A percentile compares a stretch with the other conserved stretches of the same genome.
Evolutionary conservation across 1,140 invertebrate genomes (phyloP).

Genomic region (Hormaphis cornu): DNA sequence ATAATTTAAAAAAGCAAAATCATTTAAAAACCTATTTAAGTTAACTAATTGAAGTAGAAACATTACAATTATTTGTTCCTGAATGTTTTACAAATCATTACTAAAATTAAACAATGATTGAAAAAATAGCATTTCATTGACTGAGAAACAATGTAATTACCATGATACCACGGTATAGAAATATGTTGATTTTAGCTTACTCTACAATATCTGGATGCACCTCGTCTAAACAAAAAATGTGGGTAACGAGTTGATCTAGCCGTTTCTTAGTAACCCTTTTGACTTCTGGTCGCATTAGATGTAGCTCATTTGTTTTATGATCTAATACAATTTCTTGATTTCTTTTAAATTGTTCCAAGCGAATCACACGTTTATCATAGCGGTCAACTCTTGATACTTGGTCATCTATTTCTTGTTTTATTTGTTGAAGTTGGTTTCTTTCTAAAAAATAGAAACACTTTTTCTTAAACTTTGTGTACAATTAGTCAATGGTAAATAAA

Average conservation of each 20-base stretch:
- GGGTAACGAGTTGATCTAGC: slow-evolving; percentile 59
- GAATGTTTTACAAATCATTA: too few species aligned
- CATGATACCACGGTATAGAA: too few species aligned
- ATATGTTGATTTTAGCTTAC: slow-evolving; percentile 5
- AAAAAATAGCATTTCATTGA: too few species aligned
- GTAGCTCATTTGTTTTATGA: slow-evolving; percentile 44
- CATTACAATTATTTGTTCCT: too few species aligned
- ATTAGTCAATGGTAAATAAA: not conserved
- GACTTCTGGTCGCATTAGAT: slow-evolving; percentile 48
- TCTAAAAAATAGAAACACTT: slow-evolving; percentile 38
- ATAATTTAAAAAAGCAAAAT: too few species aligned
- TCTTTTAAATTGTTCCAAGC: slow-evolving; percentile 49
- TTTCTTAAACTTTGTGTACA: slow-evolving; percentile 2
- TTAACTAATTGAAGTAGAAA: too few species aligned
- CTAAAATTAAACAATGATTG: too few species aligned
- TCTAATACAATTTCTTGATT: slow-evolving; percentile 48
- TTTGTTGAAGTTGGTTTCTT: slow-evolving; percentile 45
- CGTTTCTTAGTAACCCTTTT: slow-evolving; percentile 54
- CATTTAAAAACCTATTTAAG: too few species aligned
- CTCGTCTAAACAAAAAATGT: slow-evolving; percentile 64
- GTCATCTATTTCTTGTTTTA: slow-evolving; percentile 51
- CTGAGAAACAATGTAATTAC: too few species aligned
- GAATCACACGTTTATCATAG: slow-evolving; percentile 54
- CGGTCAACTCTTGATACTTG: slow-evolving; percentile 47
- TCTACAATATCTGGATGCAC: slow-evolving; percentile 45